Evolutionary conservation across 2,797 vertebrate genomes (phyloP).

Genomic region (Ptychobarbus kaznakovi): DNA sequence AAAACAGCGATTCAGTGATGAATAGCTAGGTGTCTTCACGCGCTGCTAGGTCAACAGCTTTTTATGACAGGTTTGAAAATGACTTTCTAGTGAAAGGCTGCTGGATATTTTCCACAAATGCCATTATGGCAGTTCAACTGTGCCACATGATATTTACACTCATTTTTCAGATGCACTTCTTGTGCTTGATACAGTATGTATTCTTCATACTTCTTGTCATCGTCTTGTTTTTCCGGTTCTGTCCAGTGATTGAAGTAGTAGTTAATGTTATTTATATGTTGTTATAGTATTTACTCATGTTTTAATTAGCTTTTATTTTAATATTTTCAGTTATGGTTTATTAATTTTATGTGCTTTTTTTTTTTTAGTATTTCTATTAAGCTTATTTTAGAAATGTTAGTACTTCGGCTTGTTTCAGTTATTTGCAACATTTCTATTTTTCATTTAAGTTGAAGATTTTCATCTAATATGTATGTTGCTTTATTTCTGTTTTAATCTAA

Average conservation of each 20-base stretch:
- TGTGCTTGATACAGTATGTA: background rate
- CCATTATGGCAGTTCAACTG: constrained; percentile 3
- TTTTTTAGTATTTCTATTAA: background rate
- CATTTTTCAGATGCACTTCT: background rate
- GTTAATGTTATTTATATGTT: background rate
- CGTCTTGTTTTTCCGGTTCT: no score
- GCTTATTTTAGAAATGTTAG: background rate
- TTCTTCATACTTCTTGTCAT: background rate
- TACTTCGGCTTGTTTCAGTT: background rate
- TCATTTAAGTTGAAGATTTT: no score
- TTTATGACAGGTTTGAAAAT: constrained; percentile 16
- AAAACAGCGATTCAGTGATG: constrained; percentile 34
- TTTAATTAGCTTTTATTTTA: background rate
- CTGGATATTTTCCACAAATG: background rate
- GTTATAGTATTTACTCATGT: background rate
- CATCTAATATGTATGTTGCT: background rate
- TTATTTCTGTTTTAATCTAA: background rate
- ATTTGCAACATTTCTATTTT: no score
- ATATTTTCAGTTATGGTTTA: background rate
- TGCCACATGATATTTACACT: constrained; percentile 3
- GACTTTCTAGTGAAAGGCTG: background rate
- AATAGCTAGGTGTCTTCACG: constrained; percentile 35
- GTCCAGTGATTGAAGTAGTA: background rate
- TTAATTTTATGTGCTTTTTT: background rate
- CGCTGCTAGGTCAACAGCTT: constrained; percentile 21